Evolutionary conservation across 2,888 invertebrate genomes (phyloP), one percentile per base, ranked within the genome.

Genomic region (Drosophila incognita): DNA sequence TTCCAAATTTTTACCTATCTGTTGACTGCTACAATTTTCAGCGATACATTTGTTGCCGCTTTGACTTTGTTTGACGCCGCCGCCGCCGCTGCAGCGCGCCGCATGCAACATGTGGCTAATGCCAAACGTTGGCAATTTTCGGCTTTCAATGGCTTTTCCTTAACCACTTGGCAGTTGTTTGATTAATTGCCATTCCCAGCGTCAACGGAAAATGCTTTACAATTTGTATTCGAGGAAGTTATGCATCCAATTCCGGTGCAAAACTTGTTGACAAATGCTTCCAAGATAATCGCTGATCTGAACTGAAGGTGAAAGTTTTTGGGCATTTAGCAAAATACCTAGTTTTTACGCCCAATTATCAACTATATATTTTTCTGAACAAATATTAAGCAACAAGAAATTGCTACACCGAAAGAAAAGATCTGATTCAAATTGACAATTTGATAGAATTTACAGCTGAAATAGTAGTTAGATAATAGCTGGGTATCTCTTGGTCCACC

Each of bases 181-280:
- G 84, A 84, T 82, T 82, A 84, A 85, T 85, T 76, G 79, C 79
- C 68, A 54, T 68, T 59, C 69, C 77, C 75, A 82, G 59, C 68
- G 69, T 70, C 63, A 81, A 64, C 66, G 80, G 69, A 80, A 80
- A 82, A 69, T 68, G 73, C 66, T 81, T 69, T 51, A 71, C 71
- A 64, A 84, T 69, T 82, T 70, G 67, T 60, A 53, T n/a, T 31
- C 4, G 27, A 18, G 65, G 61, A 73, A 42, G 60, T 7, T 35
- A 49, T 48, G 33, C 49, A 33, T 18, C 40, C 49, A 76, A 79
- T 78, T 77, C 79, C 76, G 78, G 69, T 61, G 61, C 57, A 80
- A 70, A 46, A 72, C 54, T 51, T 52, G 80, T 74, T 74, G 80
- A 80, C 76, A 79, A 79, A 76, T 69, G 63, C 33, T 53, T 15